These are phyloP conservation scores for Scrobipalpa atriplicella DNA, from an alignment of 2,888 invertebrate species.

Conservation along the genomic window DNA sequence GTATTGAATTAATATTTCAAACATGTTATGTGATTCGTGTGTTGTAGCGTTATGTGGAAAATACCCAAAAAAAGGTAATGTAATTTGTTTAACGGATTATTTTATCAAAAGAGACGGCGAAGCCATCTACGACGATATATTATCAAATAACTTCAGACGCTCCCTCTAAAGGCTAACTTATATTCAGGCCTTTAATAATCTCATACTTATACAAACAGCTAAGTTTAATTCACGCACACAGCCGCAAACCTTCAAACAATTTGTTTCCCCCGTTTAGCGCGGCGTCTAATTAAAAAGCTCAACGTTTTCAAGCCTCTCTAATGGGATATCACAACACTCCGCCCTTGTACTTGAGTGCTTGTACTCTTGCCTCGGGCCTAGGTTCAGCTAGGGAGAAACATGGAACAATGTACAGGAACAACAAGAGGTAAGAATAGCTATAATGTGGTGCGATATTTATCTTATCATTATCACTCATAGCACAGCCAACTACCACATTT, in stretches of 20 bases:
- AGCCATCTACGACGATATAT: too few relatives aligned
- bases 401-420: constrained; percentile 3
- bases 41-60: too few relatives aligned
- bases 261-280: constrained; percentile 48
- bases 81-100: too few relatives aligned
- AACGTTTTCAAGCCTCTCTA: constrained; percentile 61
- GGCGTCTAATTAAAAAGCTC: constrained; percentile 74
- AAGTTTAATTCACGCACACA: constrained; percentile 13
- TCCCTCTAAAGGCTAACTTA: background rate
- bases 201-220: background rate
- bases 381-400: background rate
- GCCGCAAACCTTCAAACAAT: constrained; percentile 41
- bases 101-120: too few relatives aligned
- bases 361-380: too few relatives aligned
- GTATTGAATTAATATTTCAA: too few relatives aligned
- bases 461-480: too few relatives aligned
- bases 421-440: background rate
- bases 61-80: too few relatives aligned
- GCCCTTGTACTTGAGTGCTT: constrained; percentile 38
- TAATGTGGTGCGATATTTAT: too few relatives aligned
- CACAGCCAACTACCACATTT: too few relatives aligned
- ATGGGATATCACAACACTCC: constrained; percentile 70
- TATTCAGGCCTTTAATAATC: background rate
- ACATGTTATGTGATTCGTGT: too few relatives aligned
- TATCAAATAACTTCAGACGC: background rate